Conservation (phyloP, 1,140 invertebrate species). For the Drosophila funebris region DNA sequence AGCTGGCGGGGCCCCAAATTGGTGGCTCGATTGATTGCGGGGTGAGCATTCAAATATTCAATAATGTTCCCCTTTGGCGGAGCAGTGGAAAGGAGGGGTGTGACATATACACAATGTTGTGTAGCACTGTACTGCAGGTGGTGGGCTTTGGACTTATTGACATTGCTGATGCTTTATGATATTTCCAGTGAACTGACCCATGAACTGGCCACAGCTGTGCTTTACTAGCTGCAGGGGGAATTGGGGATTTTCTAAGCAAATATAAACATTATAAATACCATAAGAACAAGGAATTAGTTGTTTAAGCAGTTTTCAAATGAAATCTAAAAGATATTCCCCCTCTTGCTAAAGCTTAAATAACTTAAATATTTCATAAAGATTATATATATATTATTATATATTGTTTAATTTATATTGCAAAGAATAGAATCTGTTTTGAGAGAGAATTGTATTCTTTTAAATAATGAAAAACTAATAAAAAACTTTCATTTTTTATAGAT, state of each 20-base stretch:
- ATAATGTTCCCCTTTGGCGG: slow-evolving; percentile 31
- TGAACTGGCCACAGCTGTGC: slow-evolving; percentile 6
- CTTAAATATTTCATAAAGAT: too few species aligned
- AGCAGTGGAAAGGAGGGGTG: neutral
- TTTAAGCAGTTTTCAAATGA: neutral
- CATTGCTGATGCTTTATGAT: slow-evolving; percentile 20
- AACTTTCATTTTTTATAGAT: too few species aligned
- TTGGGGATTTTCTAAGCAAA: neutral
- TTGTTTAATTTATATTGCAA: too few species aligned
- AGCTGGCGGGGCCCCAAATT: slow-evolving; percentile 48
- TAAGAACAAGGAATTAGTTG: slow-evolving; percentile 19
- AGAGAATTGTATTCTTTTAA: too few species aligned
- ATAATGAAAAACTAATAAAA: too few species aligned
- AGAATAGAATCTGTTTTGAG: too few species aligned
- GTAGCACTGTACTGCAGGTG: slow-evolving; percentile 25
- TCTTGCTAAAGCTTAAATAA: too few species aligned
- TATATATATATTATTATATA: too few species aligned
- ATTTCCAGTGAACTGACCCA: slow-evolving; percentile 15
- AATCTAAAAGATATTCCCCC: too few species aligned
- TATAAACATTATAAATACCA: neutral
- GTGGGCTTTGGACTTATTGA: slow-evolving; percentile 6
- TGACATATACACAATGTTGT: neutral
- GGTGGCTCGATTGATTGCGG: slow-evolving; percentile 50
- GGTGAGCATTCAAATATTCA: slow-evolving; percentile 56
- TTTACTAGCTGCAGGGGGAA: neutral